A percentile compares a stretch with the other conserved stretches of the same genome.
phyloP scores from a whole-genome alignment of 2,888 invertebrate genomes.

The Orchestes rusci region DNA sequence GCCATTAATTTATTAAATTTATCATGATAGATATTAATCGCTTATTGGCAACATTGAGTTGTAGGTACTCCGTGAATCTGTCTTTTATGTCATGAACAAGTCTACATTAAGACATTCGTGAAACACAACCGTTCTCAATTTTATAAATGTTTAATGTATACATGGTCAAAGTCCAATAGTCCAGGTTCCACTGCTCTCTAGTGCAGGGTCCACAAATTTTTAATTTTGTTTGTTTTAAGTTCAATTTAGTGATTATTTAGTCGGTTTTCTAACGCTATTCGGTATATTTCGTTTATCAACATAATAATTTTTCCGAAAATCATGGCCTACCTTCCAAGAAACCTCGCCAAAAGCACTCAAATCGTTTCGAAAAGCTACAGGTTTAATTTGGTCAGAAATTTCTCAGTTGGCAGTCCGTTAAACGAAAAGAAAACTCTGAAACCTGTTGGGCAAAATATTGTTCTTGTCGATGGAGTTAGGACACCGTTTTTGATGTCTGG shows the following conservation, averaged over 20 bases:
- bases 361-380: slow-evolving; percentile 10
- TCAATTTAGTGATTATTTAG: no score
- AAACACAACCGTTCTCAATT: no score
- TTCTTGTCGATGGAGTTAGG: slow-evolving; percentile 92
- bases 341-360: slow-evolving; percentile 1
- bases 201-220: slow-evolving; percentile 10
- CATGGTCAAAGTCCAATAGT: no score
- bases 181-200: slow-evolving; percentile 6
- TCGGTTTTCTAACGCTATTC: no score
- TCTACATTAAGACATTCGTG: no score
- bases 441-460: slow-evolving; percentile 74
- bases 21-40: no score
- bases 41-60: no score
- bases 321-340: slow-evolving; percentile 15
- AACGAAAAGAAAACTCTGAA: slow-evolving; percentile 51
- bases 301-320: not conserved
- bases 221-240: slow-evolving; percentile 3
- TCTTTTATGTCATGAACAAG: no score
- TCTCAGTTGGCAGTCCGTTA: slow-evolving; percentile 48
- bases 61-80: no score
- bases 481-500: slow-evolving; percentile 94
- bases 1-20: no score
- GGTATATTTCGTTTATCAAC: no score
- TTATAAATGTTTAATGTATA: no score
- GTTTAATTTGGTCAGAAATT: slow-evolving; percentile 40